These are phyloP conservation scores for Corydoras sp. DNA, from an alignment of 2,113 vertebrate genomes.

Conservation along the genomic window DNA sequence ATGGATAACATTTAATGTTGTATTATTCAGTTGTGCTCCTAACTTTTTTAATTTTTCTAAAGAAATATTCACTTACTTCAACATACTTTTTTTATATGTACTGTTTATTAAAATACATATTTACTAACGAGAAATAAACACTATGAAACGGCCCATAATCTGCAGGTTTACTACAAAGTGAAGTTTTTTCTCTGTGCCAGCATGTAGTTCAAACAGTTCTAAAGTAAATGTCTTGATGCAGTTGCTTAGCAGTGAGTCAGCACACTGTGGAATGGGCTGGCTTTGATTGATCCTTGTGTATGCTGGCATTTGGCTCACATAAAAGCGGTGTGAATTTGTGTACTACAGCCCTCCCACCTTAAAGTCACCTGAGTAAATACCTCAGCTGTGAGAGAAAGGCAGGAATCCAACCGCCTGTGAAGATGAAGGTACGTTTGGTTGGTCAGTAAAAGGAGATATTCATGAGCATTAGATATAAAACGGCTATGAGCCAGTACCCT, in stretches of 20 bases:
- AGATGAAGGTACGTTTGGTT: constrained; percentile 14
- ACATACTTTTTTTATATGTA: too few species aligned
- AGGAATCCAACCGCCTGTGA: constrained; percentile 20
- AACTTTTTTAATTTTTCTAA: too few species aligned
- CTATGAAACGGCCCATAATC: constrained; percentile 4
- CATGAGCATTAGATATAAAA: constrained; percentile 3
- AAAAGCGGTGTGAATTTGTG: constrained; percentile 25
- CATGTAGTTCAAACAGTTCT: constrained; percentile 42
- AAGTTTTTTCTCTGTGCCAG: constrained; percentile 12
- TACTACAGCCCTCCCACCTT: constrained; percentile 17
- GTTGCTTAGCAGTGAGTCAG: constrained; percentile 35
- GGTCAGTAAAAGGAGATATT: constrained; percentile 11
- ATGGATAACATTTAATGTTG: too few species aligned
- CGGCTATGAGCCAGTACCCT: neutral
- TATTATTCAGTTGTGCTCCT: too few species aligned
- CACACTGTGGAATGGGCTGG: constrained; percentile 12
- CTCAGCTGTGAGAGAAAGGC: constrained; percentile 25
- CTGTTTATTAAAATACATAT: too few species aligned
- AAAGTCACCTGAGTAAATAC: constrained; percentile 34
- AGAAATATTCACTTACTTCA: too few species aligned
- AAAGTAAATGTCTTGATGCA: constrained; percentile 34
- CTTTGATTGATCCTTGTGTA: constrained; percentile 25
- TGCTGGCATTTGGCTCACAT: constrained; percentile 38
- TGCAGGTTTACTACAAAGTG: constrained; percentile 30
- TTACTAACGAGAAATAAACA: too few species aligned